These are phyloP conservation scores for Sturmia bella DNA, from an alignment of 2,888 invertebrate genomes.

Conservation along the genomic window DNA sequence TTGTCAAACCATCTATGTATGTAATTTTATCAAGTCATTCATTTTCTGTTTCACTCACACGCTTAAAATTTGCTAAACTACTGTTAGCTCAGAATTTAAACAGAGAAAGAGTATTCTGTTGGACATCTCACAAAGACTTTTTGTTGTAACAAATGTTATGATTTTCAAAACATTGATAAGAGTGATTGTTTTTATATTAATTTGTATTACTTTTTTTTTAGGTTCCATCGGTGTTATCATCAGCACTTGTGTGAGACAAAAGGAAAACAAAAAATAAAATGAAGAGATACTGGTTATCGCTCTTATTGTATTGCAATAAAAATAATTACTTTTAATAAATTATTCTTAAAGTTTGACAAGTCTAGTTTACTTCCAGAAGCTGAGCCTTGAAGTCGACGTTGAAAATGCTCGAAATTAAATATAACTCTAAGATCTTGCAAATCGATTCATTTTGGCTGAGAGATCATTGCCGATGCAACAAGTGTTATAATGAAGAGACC, in stretches of 20 bases:
- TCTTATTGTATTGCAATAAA: not conserved
- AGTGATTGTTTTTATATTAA: not conserved
- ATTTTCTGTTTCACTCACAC: no score
- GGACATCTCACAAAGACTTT: not conserved
- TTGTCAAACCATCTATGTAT: no score
- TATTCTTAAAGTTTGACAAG: not conserved
- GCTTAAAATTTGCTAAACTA: no score
- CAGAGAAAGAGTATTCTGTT: no score
- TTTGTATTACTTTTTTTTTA: not conserved
- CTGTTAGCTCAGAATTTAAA: no score
- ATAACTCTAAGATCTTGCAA: slow-evolving; percentile 71
- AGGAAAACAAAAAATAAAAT: no score
- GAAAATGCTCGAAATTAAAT: slow-evolving; percentile 74
- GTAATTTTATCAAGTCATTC: no score
- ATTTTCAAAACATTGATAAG: not conserved
- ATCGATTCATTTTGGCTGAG: slow-evolving; percentile 80
- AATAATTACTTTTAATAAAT: not conserved
- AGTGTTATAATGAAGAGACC: slow-evolving; percentile 84
- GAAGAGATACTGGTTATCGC: slow-evolving; percentile 35
- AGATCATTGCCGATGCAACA: slow-evolving; percentile 83
- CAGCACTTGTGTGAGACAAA: not conserved
- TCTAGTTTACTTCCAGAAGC: slow-evolving; percentile 32
- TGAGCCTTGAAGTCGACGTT: slow-evolving; percentile 34
- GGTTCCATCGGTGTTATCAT: slow-evolving; percentile 21
- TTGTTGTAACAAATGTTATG: not conserved